Evolutionary conservation across 2,888 invertebrate species (phyloP), one percentile per base, ranked within the genome.

Genomic region (Mythimna loreyi): DNA sequence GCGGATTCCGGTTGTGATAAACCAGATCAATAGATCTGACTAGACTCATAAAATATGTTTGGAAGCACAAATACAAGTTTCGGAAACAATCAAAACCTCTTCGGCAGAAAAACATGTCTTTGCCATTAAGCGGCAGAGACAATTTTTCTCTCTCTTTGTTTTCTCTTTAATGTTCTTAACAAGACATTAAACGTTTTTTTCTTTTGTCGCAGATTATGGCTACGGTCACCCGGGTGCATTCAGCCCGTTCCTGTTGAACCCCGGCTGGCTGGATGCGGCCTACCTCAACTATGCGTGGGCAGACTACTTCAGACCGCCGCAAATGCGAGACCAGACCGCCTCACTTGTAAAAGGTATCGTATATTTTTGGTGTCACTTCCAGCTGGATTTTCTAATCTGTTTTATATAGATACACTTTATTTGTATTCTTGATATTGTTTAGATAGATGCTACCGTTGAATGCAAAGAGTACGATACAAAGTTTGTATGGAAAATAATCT

Each of bases 231-330:
- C 97, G 4, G 97, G 97, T 50, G 97, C 97, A 28, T 98, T 98
- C 90, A 97, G 97, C 86, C 98, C 98, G 3, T 98, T 98, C 92
- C 96, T 98, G 75, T 93, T 98, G 68, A 98, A 98, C 87, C 97
- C 98, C 0, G 97, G 97, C 45, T 98, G 98, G 98, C 93, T 98
- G 83, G 98, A 99, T 88, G 97, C 98, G 2, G 97, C 98, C 7
- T 98, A 98, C 91, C 97, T 98, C 93, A 97, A 97, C 85, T 98
- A 98, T 90, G 97, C 97, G 56, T 97, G 97, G 95, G 96, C 96
- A 1, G 98, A 98, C 88, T 98, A 98, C 90, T 97, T 98, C 91
- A 94, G 96, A 86, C 96, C 96, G 69, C 96, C 96, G 6, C 96
- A 95, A 61, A 87, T 92, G 84, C 89, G 93, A 75, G 93, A 94